Percentiles rank a stretch among this genome's conserved stretches.
Evolutionary conservation across 1,140 invertebrate genomes (phyloP).

Genomic region (Leptoteleia sp.): DNA sequence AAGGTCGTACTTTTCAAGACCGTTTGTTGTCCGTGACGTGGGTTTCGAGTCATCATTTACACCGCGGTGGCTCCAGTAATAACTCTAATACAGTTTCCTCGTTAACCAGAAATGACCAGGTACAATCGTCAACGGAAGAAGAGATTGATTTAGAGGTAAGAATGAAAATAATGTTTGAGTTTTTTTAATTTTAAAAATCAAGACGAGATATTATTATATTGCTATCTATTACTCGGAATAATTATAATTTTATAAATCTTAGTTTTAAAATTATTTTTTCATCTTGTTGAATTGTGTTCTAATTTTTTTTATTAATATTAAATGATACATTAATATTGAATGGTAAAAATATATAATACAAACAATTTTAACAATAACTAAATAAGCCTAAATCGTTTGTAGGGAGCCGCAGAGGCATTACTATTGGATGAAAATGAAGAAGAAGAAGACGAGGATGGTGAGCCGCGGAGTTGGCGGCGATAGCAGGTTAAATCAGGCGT

Average conservation of each 20-base stretch:
- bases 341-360: too few relatives aligned
- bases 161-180: too few relatives aligned
- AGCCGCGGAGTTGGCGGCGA: slow-evolving; percentile 83
- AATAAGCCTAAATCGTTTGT: too few relatives aligned
- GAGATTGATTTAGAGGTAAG: slow-evolving; percentile 79
- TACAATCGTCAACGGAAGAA: slow-evolving; percentile 73
- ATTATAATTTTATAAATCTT: too few relatives aligned
- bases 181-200: too few relatives aligned
- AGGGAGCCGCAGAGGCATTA: slow-evolving; percentile 71
- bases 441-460: slow-evolving; percentile 84
- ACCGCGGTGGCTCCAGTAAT: slow-evolving; percentile 74
- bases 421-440: slow-evolving; percentile 82
- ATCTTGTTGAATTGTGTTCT: too few relatives aligned
- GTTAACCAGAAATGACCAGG: slow-evolving; percentile 74
- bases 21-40: slow-evolving; percentile 79
- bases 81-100: slow-evolving; percentile 70
- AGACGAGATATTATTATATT: too few relatives aligned
- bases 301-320: too few relatives aligned
- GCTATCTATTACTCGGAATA: too few relatives aligned
- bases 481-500: slow-evolving; percentile 74
- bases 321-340: too few relatives aligned
- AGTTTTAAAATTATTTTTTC: too few relatives aligned
- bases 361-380: too few relatives aligned
- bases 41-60: slow-evolving; percentile 78
- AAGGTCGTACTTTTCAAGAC: slow-evolving; percentile 86